Conservation (phyloP, 2,113 vertebrate genomes). For the Ammodytes dubius region DNA sequence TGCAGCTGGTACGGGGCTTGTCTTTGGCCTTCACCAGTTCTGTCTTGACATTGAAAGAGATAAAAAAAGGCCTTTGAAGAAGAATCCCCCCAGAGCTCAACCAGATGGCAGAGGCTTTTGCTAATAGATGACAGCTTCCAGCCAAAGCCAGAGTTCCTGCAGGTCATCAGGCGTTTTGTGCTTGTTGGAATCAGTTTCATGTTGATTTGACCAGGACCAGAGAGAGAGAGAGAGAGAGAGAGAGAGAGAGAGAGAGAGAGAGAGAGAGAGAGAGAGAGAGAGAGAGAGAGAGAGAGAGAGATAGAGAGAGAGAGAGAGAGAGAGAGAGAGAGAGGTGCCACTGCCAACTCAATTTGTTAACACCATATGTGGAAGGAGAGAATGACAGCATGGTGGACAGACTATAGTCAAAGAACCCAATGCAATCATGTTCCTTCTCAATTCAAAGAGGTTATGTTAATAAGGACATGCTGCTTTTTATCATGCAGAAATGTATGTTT, state of each 20-base stretch:
- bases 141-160: constrained; percentile 44
- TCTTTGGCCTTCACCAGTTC: constrained; percentile 23
- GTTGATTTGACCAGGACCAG: constrained; percentile 36
- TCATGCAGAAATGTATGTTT: background rate
- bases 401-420: constrained; percentile 24
- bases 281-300: background rate
- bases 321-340: too few species aligned
- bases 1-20: constrained; percentile 20
- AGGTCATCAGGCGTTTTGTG: constrained; percentile 45
- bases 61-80: constrained; percentile 29
- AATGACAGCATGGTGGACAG: constrained; percentile 14
- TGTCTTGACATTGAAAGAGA: constrained; percentile 34
- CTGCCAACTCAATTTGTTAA: constrained; percentile 39
- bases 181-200: constrained; percentile 37
- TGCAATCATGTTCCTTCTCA: constrained; percentile 15
- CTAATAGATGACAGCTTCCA: constrained; percentile 31
- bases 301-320: background rate
- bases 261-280: background rate
- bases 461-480: constrained; percentile 23
- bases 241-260: background rate
- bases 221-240: background rate
- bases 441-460: constrained; percentile 7
- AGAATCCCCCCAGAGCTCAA: constrained; percentile 37
- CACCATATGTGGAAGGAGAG: constrained; percentile 43
- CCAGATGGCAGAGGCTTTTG: constrained; percentile 52